Conservation (phyloP, 2,797 vertebrate genomes). For the Rhinella marina region DNA sequence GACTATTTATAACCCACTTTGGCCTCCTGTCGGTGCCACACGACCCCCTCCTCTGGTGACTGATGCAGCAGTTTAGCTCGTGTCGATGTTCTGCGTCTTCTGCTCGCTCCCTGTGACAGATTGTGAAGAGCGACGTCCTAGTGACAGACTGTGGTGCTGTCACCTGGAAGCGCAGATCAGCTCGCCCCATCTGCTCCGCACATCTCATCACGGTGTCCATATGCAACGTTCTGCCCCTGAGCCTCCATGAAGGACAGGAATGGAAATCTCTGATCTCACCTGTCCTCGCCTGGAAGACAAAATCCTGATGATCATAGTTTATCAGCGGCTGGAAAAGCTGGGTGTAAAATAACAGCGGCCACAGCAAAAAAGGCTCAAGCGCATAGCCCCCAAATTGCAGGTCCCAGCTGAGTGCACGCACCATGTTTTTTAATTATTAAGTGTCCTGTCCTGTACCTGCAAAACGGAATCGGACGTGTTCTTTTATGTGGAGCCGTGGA, state of each 20-base stretch:
- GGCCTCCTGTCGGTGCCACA: neutral
- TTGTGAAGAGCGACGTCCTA: constrained; percentile 6
- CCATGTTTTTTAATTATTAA: too few relatives aligned
- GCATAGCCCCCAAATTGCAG: too few relatives aligned
- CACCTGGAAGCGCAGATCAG: constrained; percentile 34
- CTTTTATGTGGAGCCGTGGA: too few relatives aligned
- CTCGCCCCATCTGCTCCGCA: constrained; percentile 44
- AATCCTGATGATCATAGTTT: too few relatives aligned
- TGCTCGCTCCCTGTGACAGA: constrained; percentile 36
- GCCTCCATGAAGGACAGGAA: neutral
- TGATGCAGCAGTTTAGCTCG: neutral
- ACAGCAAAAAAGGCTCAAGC: too few relatives aligned
- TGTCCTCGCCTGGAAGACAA: neutral
- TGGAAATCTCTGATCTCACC: neutral
- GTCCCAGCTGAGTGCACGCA: too few relatives aligned
- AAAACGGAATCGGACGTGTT: too few relatives aligned
- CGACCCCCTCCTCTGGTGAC: neutral
- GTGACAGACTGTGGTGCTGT: constrained; percentile 44
- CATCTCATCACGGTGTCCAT: neutral
- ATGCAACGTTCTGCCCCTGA: neutral
- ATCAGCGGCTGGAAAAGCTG: too few relatives aligned
- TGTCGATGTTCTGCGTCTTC: neutral
- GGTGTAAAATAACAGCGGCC: too few relatives aligned
- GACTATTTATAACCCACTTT: neutral
- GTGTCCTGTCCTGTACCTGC: too few relatives aligned